Percentiles rank a stretch among this genome's conserved stretches.
Conservation (phyloP, 2,113 vertebrate genomes). For the Monarcha castaneiventris region DNA sequence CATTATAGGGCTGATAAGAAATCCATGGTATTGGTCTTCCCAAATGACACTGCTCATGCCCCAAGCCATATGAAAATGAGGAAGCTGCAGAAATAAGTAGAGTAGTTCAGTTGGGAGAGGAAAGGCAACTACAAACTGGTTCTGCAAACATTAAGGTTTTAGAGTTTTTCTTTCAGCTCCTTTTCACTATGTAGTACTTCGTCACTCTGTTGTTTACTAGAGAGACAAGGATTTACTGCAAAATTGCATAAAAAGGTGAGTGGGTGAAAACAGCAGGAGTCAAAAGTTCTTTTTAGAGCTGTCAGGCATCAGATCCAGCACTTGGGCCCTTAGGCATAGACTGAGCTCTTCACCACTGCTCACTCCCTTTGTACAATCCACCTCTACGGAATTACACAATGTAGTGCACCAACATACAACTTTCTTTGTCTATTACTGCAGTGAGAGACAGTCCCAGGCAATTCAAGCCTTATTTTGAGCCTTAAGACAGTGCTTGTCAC, state of each 20-base stretch:
- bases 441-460: background rate
- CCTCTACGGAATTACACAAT: background rate
- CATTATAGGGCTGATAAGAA: background rate
- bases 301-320: background rate
- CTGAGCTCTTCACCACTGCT: background rate
- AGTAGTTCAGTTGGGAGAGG: background rate
- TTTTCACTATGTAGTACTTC: background rate
- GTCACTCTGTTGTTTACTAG: background rate
- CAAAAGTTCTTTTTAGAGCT: background rate
- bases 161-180: background rate
- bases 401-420: background rate
- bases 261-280: background rate
- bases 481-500: background rate
- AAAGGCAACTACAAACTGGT: background rate
- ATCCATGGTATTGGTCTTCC: background rate
- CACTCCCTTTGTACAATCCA: background rate
- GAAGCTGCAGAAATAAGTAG: background rate
- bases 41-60: background rate
- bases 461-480: background rate
- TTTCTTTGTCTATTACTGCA: background rate
- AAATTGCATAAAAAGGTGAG: background rate
- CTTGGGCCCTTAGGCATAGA: background rate
- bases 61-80: background rate
- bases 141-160: background rate
- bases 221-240: background rate